Conservation (phyloP, 1,140 invertebrate species). For the Aphaenogaster floridana region DNA sequence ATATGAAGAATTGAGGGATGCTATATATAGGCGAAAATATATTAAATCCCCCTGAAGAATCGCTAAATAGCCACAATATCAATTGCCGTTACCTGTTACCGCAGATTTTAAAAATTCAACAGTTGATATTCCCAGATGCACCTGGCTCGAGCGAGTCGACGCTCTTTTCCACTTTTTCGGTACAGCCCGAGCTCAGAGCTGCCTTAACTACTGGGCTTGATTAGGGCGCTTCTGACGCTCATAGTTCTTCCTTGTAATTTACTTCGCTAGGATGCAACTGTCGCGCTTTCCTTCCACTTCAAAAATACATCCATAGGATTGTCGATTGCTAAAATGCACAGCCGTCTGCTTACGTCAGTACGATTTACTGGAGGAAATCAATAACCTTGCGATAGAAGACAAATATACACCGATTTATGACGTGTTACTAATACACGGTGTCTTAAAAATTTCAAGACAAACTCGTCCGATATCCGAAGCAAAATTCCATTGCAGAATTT, state of each 20-base stretch:
- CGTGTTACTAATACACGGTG: not conserved
- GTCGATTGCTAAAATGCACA: not conserved
- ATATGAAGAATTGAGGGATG: not conserved
- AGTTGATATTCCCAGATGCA: conserved; percentile 11
- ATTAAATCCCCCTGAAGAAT: not conserved
- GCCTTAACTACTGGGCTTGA: not conserved
- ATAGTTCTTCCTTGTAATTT: not conserved
- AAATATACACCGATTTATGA: not conserved
- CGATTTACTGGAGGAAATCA: not conserved
- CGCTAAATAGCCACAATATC: not conserved
- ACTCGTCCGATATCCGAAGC: too few relatives aligned
- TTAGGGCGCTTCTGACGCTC: not conserved
- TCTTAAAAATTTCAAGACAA: not conserved
- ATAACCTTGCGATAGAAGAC: not conserved
- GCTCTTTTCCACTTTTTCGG: conserved; percentile 32
- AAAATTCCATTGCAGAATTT: not conserved
- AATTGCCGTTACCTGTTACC: not conserved
- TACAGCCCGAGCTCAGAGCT: conserved; percentile 20
- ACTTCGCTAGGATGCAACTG: not conserved
- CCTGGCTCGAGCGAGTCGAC: conserved; percentile 7
- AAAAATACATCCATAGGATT: not conserved
- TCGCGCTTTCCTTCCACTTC: not conserved
- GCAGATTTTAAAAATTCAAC: not conserved
- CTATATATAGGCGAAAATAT: not conserved
- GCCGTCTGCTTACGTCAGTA: not conserved